Evolutionary conservation across 1,140 invertebrate genomes (phyloP).

Genomic region (Plectrocnemia conspersa): DNA sequence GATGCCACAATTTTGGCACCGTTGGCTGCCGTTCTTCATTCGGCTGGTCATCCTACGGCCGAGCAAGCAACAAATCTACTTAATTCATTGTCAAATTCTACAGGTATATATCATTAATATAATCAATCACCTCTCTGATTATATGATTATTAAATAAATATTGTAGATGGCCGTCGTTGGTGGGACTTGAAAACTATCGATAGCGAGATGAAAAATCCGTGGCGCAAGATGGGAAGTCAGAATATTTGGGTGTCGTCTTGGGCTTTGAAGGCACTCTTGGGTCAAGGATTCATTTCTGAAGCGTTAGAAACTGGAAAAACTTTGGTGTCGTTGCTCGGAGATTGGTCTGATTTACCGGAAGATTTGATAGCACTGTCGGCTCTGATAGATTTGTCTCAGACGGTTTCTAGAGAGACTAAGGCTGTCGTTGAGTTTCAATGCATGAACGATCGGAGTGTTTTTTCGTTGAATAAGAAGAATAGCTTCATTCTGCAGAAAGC

Average conservation of each 20-base stretch:
- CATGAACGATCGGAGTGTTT: slow-evolving; percentile 17
- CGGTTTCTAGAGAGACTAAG: slow-evolving; percentile 5
- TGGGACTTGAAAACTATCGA: slow-evolving; percentile 60
- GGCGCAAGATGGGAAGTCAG: slow-evolving; percentile 62
- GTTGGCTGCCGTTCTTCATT: slow-evolving; percentile 38
- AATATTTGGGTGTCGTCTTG: slow-evolving; percentile 89
- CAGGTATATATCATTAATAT: slow-evolving; percentile 12
- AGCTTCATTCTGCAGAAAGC: slow-evolving; percentile 26
- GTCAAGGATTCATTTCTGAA: slow-evolving; percentile 61
- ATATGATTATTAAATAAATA: slow-evolving; percentile 12
- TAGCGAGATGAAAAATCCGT: slow-evolving; percentile 66
- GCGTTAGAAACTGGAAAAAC: slow-evolving; percentile 77
- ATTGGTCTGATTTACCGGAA: slow-evolving; percentile 10
- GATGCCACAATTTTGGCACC: slow-evolving; percentile 41
- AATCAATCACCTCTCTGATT: neutral
- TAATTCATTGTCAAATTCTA: slow-evolving; percentile 13
- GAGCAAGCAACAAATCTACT: slow-evolving; percentile 35
- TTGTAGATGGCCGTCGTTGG: slow-evolving; percentile 60
- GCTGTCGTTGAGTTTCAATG: slow-evolving; percentile 26
- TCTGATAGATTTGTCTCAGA: slow-evolving; percentile 14
- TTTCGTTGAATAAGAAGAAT: slow-evolving; percentile 24
- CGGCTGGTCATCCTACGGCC: slow-evolving; percentile 40
- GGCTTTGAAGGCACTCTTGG: slow-evolving; percentile 65
- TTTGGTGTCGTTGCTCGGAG: slow-evolving; percentile 55
- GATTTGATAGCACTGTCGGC: slow-evolving; percentile 16